Evolutionary conservation across 2,797 vertebrate species (phyloP).

Genomic region (Malurus splendens): DNA sequence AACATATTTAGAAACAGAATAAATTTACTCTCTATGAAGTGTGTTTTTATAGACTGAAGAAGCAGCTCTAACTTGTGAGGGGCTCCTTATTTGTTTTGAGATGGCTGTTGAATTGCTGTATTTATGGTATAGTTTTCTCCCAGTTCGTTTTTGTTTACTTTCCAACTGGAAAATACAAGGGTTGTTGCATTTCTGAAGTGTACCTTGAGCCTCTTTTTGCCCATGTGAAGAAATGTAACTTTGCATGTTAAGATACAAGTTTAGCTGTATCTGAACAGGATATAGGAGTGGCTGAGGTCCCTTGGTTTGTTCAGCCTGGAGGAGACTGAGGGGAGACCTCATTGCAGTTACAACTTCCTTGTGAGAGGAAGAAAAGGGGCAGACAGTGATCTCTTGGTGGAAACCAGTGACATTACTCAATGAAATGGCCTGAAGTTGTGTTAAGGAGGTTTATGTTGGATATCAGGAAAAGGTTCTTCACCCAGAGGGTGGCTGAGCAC

Average conservation of each 20-base stretch:
- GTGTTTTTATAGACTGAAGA: not conserved
- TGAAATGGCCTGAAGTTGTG: not conserved
- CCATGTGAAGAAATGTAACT: not conserved
- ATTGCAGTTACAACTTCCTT: not conserved
- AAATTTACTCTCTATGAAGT: not conserved
- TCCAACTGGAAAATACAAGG: not conserved
- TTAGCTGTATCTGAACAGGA: not conserved
- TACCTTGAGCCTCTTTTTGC: not conserved
- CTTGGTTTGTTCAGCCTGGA: not conserved
- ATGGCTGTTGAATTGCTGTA: not conserved
- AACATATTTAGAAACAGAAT: not conserved
- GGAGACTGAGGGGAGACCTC: not conserved
- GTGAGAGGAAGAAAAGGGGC: rapidly evolving
- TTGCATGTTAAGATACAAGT: not conserved
- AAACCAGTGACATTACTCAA: rapidly evolving
- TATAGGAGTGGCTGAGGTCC: too few species aligned
- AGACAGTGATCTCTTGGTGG: not conserved
- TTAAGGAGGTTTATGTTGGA: not conserved
- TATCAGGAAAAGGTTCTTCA: not conserved
- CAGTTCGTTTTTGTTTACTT: not conserved
- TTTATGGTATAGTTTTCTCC: not conserved
- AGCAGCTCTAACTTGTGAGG: not conserved
- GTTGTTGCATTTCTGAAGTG: not conserved
- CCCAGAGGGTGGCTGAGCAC: rapidly evolving
- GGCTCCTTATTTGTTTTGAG: not conserved